Percentiles rank a stretch among this genome's conserved stretches.
Conservation (phyloP, 2,888 invertebrate species). For the Hirtodrosophila duncani region DNA sequence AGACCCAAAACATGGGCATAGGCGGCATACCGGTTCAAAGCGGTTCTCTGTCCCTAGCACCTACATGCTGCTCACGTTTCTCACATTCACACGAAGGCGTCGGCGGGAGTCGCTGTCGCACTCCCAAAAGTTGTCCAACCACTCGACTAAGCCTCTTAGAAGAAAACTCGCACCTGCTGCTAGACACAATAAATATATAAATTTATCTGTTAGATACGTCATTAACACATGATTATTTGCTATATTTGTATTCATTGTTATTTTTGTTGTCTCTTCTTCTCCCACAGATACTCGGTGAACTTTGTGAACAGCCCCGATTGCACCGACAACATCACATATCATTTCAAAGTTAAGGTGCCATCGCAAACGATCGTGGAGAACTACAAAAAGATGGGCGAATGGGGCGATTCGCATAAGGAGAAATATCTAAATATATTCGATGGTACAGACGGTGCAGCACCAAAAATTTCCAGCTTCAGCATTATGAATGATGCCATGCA, state of each 20-base stretch:
- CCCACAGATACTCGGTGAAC: constrained; percentile 76
- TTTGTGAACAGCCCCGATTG: constrained; percentile 70
- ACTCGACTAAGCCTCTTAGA: constrained; percentile 17
- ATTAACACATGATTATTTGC: constrained; percentile 8
- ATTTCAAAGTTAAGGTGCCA: constrained; percentile 71
- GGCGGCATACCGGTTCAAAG: constrained; percentile 28
- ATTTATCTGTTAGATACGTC: not conserved
- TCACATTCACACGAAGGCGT: constrained; percentile 8
- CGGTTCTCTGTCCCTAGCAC: constrained; percentile 1
- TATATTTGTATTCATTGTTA: not conserved
- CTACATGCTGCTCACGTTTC: constrained; percentile 35
- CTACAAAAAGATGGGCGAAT: constrained; percentile 71
- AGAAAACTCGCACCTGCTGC: constrained; percentile 16
- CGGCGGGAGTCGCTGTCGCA: constrained; percentile 2
- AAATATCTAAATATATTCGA: constrained; percentile 57
- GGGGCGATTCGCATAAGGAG: constrained; percentile 69
- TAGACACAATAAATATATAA: constrained; percentile 10
- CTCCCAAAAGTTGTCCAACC: constrained; percentile 13
- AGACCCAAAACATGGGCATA: too few species aligned
- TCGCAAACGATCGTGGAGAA: constrained; percentile 70
- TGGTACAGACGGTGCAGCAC: constrained; percentile 58
- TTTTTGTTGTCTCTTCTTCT: not conserved
- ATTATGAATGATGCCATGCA: constrained; percentile 36
- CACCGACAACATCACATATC: constrained; percentile 74
- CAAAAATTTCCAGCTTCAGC: constrained; percentile 34